Percentiles rank a stretch among this genome's conserved stretches.
Conservation (phyloP, 2,888 invertebrate genomes). For the Lamellibrachia satsuma region DNA sequence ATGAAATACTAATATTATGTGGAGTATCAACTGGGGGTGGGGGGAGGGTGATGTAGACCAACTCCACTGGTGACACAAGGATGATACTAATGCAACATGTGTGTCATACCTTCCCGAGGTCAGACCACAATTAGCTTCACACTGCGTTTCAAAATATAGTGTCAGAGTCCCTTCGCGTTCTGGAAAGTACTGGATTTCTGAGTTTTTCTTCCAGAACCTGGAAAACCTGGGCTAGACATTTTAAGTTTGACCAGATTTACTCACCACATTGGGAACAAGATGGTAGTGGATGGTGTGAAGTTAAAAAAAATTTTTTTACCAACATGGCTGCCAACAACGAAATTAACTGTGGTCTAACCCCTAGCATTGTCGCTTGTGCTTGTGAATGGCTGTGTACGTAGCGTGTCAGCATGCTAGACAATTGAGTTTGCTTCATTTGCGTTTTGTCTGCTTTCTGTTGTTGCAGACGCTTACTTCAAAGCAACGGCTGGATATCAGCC, state of each 20-base stretch:
- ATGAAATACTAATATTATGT: too few species aligned
- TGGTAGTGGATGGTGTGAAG: background rate
- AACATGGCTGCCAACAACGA: background rate
- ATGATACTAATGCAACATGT: background rate
- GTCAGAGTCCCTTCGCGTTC: too few species aligned
- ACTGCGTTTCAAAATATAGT: background rate
- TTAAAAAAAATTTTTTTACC: background rate
- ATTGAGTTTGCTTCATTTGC: constrained; percentile 3
- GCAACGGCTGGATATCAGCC: background rate
- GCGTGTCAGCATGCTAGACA: background rate
- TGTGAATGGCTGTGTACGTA: background rate
- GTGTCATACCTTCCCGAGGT: background rate
- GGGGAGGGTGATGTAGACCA: too few species aligned
- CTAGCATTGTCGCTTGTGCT: background rate
- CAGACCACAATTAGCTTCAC: background rate
- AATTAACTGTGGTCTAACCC: background rate
- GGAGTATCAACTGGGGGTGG: too few species aligned
- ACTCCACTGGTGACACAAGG: background rate
- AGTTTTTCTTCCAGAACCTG: background rate
- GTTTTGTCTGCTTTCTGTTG: constrained; percentile 2
- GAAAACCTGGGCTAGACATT: background rate
- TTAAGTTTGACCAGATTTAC: background rate
- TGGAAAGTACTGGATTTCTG: too few species aligned
- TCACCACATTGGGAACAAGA: background rate
- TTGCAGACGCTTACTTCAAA: background rate